Evolutionary conservation across 2,797 vertebrate species (phyloP), one percentile per base, ranked within the genome.

Genomic region (Sebastes vulpes): DNA sequence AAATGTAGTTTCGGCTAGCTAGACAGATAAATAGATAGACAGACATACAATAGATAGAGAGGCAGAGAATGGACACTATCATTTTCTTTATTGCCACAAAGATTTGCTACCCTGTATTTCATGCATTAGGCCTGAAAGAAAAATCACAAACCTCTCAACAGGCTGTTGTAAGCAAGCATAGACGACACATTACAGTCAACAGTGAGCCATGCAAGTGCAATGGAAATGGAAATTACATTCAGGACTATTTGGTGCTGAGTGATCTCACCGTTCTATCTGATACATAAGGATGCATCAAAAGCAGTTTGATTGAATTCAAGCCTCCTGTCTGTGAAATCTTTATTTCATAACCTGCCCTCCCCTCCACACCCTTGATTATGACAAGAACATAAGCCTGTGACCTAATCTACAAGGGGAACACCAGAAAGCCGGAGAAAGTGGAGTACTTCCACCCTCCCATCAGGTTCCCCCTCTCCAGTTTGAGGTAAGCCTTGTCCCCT

Each of bases 371-470:
- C 25, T 35, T 8, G 20, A 29, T 20, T 38, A 25, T 4, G 38
- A 50, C 20, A 35, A 18, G 23, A 57, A 78, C 29, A 65, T 3
- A 6, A 16, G 21, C 52, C 6, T 9, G 8, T 9, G 8, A 9
- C 18, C 18, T 16, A 10, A 58, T 35, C 85, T 96, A 97, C 88
- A 96, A 82, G 2, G 96, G 96, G 54, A 97, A 97, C 11, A 97
- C 95, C 61, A 97, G 93, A 79, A 97, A 97, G 66, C 97, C 97
- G 1, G 97, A 97, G 93, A 97, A 97, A 14, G 97, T 97, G 29
- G 97, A 97, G 81, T 95, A 97, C 85, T 97, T 97, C 97, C 97
- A 98, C 5, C 97, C 97, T 10, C 97, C 97, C 94, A 97, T 96
- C 64, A 97, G 94, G 86, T 97, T 97, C n/a, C 97, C 97, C 64